Base-by-base conservation (phyloP, 2,797 vertebrate genomes). In the Tokudaia muenninki region DNA sequence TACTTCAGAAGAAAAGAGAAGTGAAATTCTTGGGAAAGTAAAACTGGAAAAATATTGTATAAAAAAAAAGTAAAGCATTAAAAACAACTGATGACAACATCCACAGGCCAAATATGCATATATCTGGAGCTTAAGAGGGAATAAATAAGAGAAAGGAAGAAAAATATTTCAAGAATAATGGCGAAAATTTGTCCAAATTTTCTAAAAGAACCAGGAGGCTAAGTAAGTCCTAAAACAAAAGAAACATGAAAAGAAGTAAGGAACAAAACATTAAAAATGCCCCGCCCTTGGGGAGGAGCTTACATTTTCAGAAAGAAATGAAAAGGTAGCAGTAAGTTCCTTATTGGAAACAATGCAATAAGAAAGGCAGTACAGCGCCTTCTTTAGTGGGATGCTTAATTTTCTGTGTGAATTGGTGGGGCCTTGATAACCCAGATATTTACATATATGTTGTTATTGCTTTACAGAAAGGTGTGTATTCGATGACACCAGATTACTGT, bases 151-250 rank as follows among this genome's bases (percentile, higher is more conserved):
- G 37, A 91, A 87, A 75, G 10, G 57, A 44, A 63, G 21, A 44
- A 88, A 95, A 91, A 31, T 37, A 87, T 80, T 63, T 93, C 44
- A 93, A 78, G 41, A 90, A 90, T 79, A 86, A 93, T 57, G 2
- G 12, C 5, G 7, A 55, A 75, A 74, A 61, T n/a, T 81, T 86
- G 34, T 29, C 8, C 47, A 44, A 72, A 87, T 67, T 59, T 87
- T n/a, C 52, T 37, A 34, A 81, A 93, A 50, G 10, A 87, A 31
- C 14, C 67, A 65, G 26, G 24, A 91, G 81, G 31, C 10, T 37
- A 26, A 81, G n/a, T 21, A 87, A 81, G 19, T 22, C 47, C 44
- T 77, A 89, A 89, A 88, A 75, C 55, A 82, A 14, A 75, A 57
- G 24, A 87, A 81, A 91, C 4, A 41, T 52, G 22, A 91, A 88